Evolutionary conservation across 2,888 invertebrate species (phyloP).

Genomic region (Macaria liturata): DNA sequence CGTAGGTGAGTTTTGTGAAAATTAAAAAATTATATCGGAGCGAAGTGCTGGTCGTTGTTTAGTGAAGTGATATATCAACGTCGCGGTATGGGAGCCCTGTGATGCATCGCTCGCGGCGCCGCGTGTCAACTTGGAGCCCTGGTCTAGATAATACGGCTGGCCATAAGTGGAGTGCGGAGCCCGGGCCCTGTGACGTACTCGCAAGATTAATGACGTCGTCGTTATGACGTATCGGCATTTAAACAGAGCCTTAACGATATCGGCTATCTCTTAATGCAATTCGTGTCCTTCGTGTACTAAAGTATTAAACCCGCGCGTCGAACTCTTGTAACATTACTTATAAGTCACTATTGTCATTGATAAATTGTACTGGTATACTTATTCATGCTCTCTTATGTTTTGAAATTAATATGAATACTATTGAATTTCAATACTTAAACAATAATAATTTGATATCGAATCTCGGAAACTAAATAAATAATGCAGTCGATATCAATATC

Average conservation of each 20-base stretch:
- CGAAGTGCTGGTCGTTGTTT: conserved; percentile 43
- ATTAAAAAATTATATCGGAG: conserved; percentile 46
- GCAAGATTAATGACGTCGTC: conserved; percentile 18
- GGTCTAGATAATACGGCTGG: conserved; percentile 29
- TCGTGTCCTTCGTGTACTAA: not conserved
- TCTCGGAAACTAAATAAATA: too few relatives aligned
- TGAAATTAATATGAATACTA: too few relatives aligned
- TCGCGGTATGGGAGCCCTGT: conserved; percentile 44
- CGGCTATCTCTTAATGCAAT: not conserved
- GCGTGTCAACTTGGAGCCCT: conserved; percentile 29
- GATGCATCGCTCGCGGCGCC: conserved; percentile 45
- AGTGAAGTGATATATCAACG: conserved; percentile 72
- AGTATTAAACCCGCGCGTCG: not conserved
- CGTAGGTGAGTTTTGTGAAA: conserved; percentile 76
- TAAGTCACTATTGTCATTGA: too few relatives aligned
- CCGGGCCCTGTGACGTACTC: conserved; percentile 22
- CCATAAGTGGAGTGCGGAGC: conserved; percentile 8
- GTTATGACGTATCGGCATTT: conserved; percentile 18
- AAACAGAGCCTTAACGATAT: conserved; percentile 1
- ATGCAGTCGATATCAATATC: too few relatives aligned
- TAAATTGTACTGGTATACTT: too few relatives aligned
- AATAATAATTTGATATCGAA: too few relatives aligned
- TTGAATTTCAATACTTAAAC: too few relatives aligned
- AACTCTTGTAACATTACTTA: not conserved
- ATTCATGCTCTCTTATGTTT: too few relatives aligned